These are phyloP conservation scores for Porites lutea DNA, from an alignment of 64 coral and sea anemone species.

Conservation along the genomic window DNA sequence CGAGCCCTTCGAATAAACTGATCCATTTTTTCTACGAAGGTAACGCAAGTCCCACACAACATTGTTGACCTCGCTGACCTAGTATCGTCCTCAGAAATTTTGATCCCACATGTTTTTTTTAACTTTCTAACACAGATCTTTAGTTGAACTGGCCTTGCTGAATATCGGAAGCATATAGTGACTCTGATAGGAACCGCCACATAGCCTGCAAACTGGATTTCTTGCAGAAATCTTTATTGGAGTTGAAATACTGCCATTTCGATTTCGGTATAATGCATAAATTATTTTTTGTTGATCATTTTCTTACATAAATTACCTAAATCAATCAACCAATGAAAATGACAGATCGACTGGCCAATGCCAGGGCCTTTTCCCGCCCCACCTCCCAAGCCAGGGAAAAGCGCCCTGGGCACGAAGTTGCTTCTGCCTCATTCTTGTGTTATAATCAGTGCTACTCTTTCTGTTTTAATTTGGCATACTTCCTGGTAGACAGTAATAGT, in stretches of 20 bases:
- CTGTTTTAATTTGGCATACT: background rate
- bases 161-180: conserved; percentile 32
- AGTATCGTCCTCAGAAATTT: conserved; percentile 53
- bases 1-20: conserved; percentile 55
- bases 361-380: conserved; percentile 47
- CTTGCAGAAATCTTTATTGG: conserved; percentile 29
- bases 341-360: background rate
- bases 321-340: conserved; percentile 19
- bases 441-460: background rate
- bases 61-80: background rate
- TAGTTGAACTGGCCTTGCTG: conserved; percentile 22
- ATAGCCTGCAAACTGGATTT: conserved; percentile 49
- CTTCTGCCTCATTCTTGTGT: too few species aligned
- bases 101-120: conserved; percentile 43
- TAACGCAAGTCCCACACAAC: conserved; percentile 40
- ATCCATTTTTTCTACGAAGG: conserved; percentile 51
- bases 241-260: conserved; percentile 24
- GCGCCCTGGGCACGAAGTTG: background rate
- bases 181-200: conserved; percentile 57
- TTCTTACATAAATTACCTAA: conserved; percentile 1
- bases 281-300: background rate
- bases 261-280: conserved; percentile 28
- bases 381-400: background rate
- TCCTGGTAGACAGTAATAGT: background rate
- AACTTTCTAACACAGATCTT: conserved; percentile 55